phyloP scores from a whole-genome alignment of 2,888 invertebrate species.

The Lutraria lutraria region DNA sequence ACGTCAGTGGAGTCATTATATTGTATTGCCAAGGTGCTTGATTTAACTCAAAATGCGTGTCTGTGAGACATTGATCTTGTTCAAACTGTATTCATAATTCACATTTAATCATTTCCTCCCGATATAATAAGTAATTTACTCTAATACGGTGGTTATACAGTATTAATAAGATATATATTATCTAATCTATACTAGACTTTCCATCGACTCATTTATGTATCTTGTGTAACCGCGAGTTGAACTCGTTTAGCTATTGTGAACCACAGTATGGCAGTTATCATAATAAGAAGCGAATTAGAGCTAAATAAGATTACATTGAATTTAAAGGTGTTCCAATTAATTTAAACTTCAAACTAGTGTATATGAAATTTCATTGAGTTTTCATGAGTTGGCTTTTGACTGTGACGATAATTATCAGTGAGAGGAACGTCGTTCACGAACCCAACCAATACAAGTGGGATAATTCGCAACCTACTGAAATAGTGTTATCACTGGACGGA shows the following conservation, averaged over 20 bases:
- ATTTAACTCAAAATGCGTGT: neutral
- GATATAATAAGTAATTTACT: neutral
- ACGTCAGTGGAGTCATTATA: neutral
- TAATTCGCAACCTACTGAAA: neutral
- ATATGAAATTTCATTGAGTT: neutral
- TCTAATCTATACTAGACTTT: neutral
- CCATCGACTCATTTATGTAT: neutral
- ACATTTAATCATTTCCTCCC: neutral
- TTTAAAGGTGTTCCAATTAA: neutral
- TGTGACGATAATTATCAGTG: neutral
- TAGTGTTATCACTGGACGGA: neutral
- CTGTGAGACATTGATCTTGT: neutral
- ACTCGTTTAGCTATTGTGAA: neutral
- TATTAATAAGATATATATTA: neutral
- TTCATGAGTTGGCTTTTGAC: neutral
- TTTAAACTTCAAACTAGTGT: neutral
- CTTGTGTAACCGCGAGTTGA: conserved; percentile 5
- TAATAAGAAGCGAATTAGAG: neutral
- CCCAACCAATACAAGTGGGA: neutral
- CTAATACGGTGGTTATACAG: neutral
- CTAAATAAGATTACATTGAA: conserved; percentile 5
- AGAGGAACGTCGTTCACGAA: neutral
- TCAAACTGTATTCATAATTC: neutral
- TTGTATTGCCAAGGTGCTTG: neutral
- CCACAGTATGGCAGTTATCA: neutral